Evolutionary conservation across 2,888 invertebrate species (phyloP).

Genomic region (Drosophila longiperda): DNA sequence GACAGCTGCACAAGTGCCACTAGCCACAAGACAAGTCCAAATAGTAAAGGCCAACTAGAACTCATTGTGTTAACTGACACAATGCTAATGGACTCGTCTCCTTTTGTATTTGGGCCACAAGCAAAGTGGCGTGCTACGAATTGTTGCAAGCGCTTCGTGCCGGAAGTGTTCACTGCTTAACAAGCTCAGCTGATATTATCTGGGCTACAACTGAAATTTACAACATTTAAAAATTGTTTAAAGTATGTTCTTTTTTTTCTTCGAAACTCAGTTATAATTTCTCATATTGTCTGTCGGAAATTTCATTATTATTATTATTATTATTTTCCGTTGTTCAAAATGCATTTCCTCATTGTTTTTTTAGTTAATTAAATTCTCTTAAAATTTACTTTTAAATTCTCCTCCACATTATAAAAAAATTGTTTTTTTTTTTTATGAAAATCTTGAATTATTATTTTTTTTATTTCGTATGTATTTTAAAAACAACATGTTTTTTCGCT

Average conservation of each 20-base stretch:
- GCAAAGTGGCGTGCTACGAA: background rate
- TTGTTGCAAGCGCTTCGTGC: conserved; percentile 11
- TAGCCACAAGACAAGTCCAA: background rate
- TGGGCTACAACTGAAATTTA: background rate
- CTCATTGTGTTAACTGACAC: conserved; percentile 55
- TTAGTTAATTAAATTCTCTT: background rate
- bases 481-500: background rate
- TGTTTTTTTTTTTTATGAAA: background rate
- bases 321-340: background rate
- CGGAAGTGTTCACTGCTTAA: conserved; percentile 24
- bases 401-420: background rate
- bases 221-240: background rate
- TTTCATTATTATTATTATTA: background rate
- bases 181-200: conserved; percentile 8
- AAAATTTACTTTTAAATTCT: background rate
- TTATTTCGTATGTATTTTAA: background rate
- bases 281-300: background rate
- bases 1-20: conserved; percentile 2
- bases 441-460: background rate
- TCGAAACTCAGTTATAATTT: background rate
- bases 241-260: background rate
- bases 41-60: conserved; percentile 22
- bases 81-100: background rate
- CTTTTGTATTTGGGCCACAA: conserved; percentile 55
- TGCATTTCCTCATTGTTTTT: background rate